Base-by-base conservation (phyloP, 2,797 vertebrate genomes). In the Novumbra hubbsi region DNA sequence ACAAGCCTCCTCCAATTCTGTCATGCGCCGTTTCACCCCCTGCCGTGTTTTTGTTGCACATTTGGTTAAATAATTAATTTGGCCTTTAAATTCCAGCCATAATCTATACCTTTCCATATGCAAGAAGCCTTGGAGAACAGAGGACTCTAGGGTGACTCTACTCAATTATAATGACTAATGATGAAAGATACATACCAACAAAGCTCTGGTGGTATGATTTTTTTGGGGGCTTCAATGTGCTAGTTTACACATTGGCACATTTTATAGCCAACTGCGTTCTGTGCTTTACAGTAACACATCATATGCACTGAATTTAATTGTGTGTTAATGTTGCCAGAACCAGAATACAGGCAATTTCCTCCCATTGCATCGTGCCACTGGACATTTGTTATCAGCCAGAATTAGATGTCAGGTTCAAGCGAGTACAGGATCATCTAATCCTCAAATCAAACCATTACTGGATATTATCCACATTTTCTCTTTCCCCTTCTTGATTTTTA, bases 21-120 rank as follows among this genome's bases (percentile, higher is more conserved):
- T 89, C 89, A 91, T 77, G 85, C 86, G 84, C 89, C 81, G 85
- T 90, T 90, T 91, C 88, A 85, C 92, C 92, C 87, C 93, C 92
- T 78, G 87, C 89, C 76, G 93, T 86, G 92, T 82, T 93, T 93
- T 94, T 92, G 89, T 93, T 91, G 90, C 89, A 83, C 74, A 87
- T 91, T 93, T 92, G 85, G 84, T 90, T 91, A 92, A 93, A 94
- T 93, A 92, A 93, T 92, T 90, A 89, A 92, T 91, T 90, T 87
- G 84, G 85, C 83, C 77, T 85, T 88, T 83, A 89, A 91, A 90
- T 89, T 88, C 80, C 80, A 72, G 86, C 84, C 80, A 85, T 88
- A 90, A 87, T 85, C 88, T 85, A 88, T 89, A 91, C 78, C 83
- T 86, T 88, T 87, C 76, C 86, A 83, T 82, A 85, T 87, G 85